Evolutionary conservation across 2,888 invertebrate genomes (phyloP).

Genomic region (Cetonia aurata): DNA sequence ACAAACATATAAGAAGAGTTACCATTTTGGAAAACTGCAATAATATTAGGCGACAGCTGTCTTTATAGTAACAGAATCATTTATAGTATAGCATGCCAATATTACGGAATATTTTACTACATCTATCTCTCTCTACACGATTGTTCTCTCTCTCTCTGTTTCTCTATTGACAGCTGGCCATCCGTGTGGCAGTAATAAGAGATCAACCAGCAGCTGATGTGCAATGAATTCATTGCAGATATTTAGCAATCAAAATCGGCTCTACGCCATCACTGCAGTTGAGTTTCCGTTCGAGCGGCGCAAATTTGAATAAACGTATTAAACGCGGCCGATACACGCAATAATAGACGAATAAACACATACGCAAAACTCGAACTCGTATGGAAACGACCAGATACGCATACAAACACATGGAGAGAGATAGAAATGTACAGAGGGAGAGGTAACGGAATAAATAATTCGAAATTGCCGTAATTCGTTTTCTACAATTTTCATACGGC

Average conservation of each 20-base stretch:
- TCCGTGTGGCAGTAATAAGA: no score
- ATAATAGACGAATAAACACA: constrained; percentile 2
- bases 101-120: no score
- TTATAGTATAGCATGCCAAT: no score
- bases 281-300: neutral
- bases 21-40: no score
- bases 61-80: no score
- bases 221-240: constrained; percentile 17
- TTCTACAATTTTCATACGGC: constrained; percentile 30
- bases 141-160: no score
- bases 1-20: no score
- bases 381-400: neutral
- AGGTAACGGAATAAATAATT: constrained; percentile 21
- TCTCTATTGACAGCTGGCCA: no score
- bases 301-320: constrained; percentile 32
- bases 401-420: neutral
- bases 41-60: no score
- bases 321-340: constrained; percentile 7
- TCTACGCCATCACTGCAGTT: neutral
- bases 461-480: constrained; percentile 30
- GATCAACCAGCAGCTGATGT: no score
- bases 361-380: neutral
- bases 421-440: neutral
- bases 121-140: no score
- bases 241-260: constrained; percentile 24